Evolutionary conservation across 2,888 invertebrate species (phyloP).

Genomic region (Barypeithes pellucidus): DNA sequence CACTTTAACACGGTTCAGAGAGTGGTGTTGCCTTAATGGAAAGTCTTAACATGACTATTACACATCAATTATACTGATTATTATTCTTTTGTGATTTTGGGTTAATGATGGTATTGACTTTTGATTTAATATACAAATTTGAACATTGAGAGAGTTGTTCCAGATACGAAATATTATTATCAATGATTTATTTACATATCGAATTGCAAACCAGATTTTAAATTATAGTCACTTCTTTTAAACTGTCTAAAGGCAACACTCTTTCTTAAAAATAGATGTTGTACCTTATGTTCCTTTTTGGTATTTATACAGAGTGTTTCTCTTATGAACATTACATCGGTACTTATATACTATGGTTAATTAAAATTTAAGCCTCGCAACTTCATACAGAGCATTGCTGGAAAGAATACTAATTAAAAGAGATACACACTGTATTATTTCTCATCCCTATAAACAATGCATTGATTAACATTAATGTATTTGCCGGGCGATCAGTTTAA

Average conservation of each 20-base stretch:
- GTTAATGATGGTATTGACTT: no score
- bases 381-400: background rate
- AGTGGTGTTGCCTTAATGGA: slow-evolving; percentile 32
- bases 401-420: background rate
- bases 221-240: no score
- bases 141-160: no score
- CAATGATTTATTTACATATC: no score
- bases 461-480: background rate
- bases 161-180: no score
- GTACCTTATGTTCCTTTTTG: slow-evolving; percentile 11
- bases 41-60: slow-evolving; percentile 3
- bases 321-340: background rate
- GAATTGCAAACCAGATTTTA: no score
- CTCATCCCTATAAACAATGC: background rate
- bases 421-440: background rate
- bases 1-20: slow-evolving; percentile 48
- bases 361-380: no score
- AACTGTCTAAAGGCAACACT: slow-evolving; percentile 15
- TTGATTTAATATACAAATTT: no score
- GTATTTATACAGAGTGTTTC: slow-evolving; percentile 10
- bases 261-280: slow-evolving; percentile 8
- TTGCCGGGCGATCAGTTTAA: no score
- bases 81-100: no score
- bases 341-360: background rate
- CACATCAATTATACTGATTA: no score